phyloP scores from a whole-genome alignment of 2,113 vertebrate species.

The Malurus melanocephalus region DNA sequence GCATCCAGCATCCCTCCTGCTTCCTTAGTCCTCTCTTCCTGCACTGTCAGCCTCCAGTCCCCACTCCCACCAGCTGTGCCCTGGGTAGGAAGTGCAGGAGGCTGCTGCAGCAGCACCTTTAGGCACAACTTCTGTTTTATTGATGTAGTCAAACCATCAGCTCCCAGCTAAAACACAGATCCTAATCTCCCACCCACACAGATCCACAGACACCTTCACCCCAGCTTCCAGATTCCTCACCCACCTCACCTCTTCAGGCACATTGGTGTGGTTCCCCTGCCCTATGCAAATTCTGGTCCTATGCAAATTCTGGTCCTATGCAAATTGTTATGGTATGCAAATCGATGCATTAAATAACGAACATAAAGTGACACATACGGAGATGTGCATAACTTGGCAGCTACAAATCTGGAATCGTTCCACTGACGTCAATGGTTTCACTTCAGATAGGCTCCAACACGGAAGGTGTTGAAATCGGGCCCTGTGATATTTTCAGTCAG shows the following conservation, averaged over 20 bases:
- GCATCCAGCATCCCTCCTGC: background rate
- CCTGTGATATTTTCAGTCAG: constrained; percentile 33
- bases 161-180: background rate
- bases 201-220: background rate
- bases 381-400: constrained; percentile 61
- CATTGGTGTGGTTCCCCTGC: background rate
- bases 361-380: constrained; percentile 44
- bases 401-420: constrained; percentile 52
- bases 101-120: background rate
- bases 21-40: background rate
- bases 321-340: constrained; percentile 45
- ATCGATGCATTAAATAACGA: constrained; percentile 49
- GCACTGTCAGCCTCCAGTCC: background rate
- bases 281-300: background rate
- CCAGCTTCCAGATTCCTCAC: background rate
- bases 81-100: background rate
- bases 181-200: background rate
- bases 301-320: constrained; percentile 14
- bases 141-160: background rate
- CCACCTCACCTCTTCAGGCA: background rate
- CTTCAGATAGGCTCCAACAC: background rate
- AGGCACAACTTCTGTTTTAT: background rate
- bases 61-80: background rate
- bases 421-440: constrained; percentile 58
- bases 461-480: constrained; percentile 42